Conservation (phyloP, 2,113 vertebrate genomes). For the Tragelaphus strepsiceros region DNA sequence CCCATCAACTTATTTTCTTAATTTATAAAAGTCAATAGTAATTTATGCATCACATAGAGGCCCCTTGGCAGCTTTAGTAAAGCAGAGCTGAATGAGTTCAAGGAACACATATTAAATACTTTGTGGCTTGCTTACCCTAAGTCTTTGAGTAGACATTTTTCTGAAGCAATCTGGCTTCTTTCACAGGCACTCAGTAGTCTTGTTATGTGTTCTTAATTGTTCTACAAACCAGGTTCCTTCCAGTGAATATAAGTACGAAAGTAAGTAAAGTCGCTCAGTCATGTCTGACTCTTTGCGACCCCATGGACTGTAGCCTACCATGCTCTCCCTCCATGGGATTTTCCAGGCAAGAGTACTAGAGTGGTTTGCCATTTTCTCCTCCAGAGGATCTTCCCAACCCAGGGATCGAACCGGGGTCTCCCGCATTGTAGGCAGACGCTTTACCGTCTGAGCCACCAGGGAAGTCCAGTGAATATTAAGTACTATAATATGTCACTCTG, state of each 20-base stretch:
- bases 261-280: too few relatives aligned
- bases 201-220: not conserved
- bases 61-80: not conserved
- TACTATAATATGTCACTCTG: not conserved
- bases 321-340: too few relatives aligned
- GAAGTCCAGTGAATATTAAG: not conserved
- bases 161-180: not conserved
- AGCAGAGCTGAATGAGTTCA: not conserved
- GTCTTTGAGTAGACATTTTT: not conserved
- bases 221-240: not conserved
- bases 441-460: too few relatives aligned
- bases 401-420: too few relatives aligned
- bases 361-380: too few relatives aligned
- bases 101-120: not conserved
- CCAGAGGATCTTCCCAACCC: too few relatives aligned
- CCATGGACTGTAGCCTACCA: too few relatives aligned
- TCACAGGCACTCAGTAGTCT: accelerated
- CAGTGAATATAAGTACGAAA: too few relatives aligned
- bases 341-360: too few relatives aligned
- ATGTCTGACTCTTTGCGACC: too few relatives aligned
- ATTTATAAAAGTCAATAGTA: not conserved
- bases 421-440: too few relatives aligned
- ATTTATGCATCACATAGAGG: not conserved
- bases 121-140: not conserved
- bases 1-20: not conserved